Evolutionary conservation across 2,888 invertebrate genomes (phyloP).

Genomic region (Phortica magna): DNA sequence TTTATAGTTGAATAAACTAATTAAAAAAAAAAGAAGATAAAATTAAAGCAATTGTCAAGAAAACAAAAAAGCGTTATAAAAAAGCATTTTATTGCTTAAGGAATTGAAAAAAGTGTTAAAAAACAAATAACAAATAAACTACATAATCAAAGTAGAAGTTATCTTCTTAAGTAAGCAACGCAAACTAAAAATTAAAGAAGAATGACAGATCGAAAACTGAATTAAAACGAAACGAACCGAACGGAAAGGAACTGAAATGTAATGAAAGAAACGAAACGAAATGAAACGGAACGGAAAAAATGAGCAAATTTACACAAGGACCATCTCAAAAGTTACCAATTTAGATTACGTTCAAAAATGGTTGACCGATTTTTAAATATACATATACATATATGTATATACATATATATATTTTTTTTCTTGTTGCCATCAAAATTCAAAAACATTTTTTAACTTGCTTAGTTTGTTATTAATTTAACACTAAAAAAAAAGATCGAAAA

Average conservation of each 20-base stretch:
- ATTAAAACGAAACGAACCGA: not conserved
- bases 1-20: constrained; percentile 26
- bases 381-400: constrained; percentile 6
- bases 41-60: constrained; percentile 33
- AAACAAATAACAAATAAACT: constrained; percentile 32
- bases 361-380: constrained; percentile 6
- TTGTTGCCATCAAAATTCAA: constrained; percentile 19
- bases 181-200: constrained; percentile 24
- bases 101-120: constrained; percentile 39
- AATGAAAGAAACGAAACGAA: constrained; percentile 35
- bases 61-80: constrained; percentile 26
- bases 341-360: constrained; percentile 69
- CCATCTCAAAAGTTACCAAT: constrained; percentile 96
- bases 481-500: not conserved
- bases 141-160: constrained; percentile 11
- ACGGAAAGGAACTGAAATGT: not conserved
- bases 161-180: constrained; percentile 42
- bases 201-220: constrained; percentile 35
- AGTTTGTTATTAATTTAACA: not conserved
- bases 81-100: not conserved
- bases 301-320: constrained; percentile 83
- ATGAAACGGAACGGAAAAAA: constrained; percentile 48
- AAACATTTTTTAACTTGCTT: not conserved
- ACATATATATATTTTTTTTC: constrained; percentile 18
- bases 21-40: constrained; percentile 37